These are phyloP conservation scores for Babyrousa celebensis DNA, from an alignment of 2,797 vertebrate genomes.

Conservation along the genomic window DNA sequence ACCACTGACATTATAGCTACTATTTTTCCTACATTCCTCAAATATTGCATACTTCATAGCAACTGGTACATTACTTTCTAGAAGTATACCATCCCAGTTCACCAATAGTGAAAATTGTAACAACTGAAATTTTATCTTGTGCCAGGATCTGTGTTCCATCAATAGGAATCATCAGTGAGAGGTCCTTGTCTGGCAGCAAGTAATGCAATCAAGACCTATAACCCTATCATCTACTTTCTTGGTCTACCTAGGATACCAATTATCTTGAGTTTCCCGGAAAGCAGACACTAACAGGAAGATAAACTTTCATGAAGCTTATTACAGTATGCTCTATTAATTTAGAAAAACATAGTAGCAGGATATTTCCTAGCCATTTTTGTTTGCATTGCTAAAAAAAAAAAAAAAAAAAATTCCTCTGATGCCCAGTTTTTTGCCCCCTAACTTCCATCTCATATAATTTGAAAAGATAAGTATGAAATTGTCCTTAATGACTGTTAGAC, in stretches of 20 bases:
- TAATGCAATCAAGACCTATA: background rate
- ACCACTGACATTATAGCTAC: background rate
- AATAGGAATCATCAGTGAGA: background rate
- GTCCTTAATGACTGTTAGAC: background rate
- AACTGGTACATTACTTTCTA: background rate
- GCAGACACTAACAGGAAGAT: background rate
- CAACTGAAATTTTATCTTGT: background rate
- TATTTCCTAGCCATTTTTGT: background rate
- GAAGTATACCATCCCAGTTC: background rate
- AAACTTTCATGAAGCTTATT: background rate
- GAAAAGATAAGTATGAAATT: background rate
- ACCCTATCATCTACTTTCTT: background rate
- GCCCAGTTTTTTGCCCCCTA: no score
- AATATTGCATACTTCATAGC: background rate
- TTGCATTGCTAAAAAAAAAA: background rate
- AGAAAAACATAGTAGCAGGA: background rate
- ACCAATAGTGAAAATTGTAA: conserved; percentile 43
- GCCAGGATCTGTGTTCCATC: background rate
- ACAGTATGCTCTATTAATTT: background rate
- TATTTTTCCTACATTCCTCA: background rate
- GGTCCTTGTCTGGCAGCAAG: background rate
- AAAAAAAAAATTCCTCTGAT: background rate
- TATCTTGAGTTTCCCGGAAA: background rate
- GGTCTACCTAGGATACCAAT: background rate
- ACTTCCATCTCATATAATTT: background rate